Evolutionary conservation across 2,113 vertebrate species (phyloP).

Genomic region (Microtus oregoni): DNA sequence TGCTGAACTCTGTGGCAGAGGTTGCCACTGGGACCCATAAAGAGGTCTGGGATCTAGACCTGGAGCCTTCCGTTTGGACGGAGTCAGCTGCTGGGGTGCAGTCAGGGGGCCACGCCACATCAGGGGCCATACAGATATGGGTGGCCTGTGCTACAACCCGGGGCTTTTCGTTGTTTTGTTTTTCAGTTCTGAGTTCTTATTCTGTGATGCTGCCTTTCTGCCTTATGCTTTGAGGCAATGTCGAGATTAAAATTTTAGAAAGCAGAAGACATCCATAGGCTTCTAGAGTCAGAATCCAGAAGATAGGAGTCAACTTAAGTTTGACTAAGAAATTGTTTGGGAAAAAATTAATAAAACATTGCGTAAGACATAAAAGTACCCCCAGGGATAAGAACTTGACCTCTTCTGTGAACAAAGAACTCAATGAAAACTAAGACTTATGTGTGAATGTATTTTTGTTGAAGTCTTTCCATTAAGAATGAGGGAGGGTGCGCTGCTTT

Average conservation of each 20-base stretch:
- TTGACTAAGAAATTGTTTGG: slow-evolving; percentile 33
- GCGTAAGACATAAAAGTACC: slow-evolving; percentile 47
- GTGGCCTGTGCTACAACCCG: too few relatives aligned
- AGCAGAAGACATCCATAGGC: background rate
- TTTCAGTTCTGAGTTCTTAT: background rate
- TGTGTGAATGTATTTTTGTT: slow-evolving; percentile 59
- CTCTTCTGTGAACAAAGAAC: background rate
- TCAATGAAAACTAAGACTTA: slow-evolving; percentile 59
- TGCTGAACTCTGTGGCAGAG: too few relatives aligned
- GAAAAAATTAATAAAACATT: slow-evolving; percentile 58
- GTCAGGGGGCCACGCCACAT: too few relatives aligned
- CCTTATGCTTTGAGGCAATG: background rate
- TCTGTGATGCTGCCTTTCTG: background rate
- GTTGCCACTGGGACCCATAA: too few relatives aligned
- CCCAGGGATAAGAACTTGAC: slow-evolving; percentile 37
- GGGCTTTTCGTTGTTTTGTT: background rate
- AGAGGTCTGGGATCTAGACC: too few relatives aligned
- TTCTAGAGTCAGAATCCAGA: background rate
- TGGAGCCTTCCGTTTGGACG: too few relatives aligned
- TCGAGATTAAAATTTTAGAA: background rate
- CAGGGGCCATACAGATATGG: too few relatives aligned
- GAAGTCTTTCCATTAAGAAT: slow-evolving; percentile 64
- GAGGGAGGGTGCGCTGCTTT: slow-evolving; percentile 45
- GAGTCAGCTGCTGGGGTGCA: too few relatives aligned
- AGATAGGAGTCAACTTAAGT: background rate